phyloP scores from a whole-genome alignment of 1,140 invertebrate genomes.

The Nomia melanderi region DNA sequence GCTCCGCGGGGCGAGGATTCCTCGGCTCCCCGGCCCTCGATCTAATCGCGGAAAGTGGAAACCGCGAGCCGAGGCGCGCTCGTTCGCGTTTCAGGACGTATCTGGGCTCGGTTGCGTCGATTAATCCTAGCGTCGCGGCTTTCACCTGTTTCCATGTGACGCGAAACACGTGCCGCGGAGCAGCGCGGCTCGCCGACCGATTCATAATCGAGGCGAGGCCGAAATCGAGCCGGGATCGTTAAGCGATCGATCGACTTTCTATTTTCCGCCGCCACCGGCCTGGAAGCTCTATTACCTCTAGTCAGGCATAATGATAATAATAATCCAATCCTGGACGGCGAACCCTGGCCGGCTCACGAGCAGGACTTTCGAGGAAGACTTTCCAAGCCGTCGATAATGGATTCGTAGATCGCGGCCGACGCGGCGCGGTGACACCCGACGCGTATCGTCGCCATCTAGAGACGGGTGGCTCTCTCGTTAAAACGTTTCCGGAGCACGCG shows the following conservation, averaged over 20 bases:
- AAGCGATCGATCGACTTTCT: conserved; percentile 47
- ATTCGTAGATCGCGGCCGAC: conserved; percentile 48
- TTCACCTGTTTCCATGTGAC: conserved; percentile 51
- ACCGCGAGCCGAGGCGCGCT: not conserved
- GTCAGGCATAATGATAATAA: not conserved
- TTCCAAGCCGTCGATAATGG: conserved; percentile 18
- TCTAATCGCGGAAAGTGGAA: conserved; percentile 16
- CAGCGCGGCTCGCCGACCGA: conserved; percentile 19
- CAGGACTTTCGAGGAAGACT: conserved; percentile 1
- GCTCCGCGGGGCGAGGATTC: not conserved
- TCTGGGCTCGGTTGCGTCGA: conserved; percentile 17
- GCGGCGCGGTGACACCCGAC: too few species aligned
- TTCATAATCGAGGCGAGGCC: conserved; percentile 39
- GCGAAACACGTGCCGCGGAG: conserved; percentile 42
- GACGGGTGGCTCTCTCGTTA: conserved; percentile 55
- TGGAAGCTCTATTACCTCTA: not conserved
- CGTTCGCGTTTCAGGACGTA: conserved; percentile 15
- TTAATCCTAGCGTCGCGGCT: conserved; percentile 43
- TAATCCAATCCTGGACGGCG: too few species aligned
- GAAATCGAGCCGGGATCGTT: conserved; percentile 43
- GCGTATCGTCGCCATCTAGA: conserved; percentile 48
- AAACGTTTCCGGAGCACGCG: conserved; percentile 68
- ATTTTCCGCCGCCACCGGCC: not conserved
- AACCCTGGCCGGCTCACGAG: too few species aligned
- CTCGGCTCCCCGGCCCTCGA: too few species aligned